phyloP scores from a whole-genome alignment of 2,888 invertebrate species.

The Aradus depressus region DNA sequence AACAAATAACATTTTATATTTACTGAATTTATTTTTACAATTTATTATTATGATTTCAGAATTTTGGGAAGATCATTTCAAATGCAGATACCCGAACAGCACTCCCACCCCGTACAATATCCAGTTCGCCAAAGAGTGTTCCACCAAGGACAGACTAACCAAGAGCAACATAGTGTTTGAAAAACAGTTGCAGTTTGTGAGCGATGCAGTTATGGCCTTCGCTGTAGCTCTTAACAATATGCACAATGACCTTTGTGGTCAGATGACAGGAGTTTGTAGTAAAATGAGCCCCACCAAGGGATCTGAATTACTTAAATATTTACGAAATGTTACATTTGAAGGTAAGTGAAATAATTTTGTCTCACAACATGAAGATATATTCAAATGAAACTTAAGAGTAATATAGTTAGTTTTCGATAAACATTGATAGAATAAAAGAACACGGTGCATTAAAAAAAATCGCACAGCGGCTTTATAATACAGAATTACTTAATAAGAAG shows the following conservation, averaged over 20 bases:
- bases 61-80: conserved; percentile 91
- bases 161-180: conserved; percentile 75
- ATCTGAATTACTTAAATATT: conserved; percentile 66
- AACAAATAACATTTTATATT: too few species aligned
- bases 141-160: conserved; percentile 62
- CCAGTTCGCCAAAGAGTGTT: conserved; percentile 57
- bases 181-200: conserved; percentile 89
- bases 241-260: conserved; percentile 70
- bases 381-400: too few species aligned
- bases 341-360: too few species aligned
- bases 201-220: conserved; percentile 91
- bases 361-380: too few species aligned
- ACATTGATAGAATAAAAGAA: too few species aligned
- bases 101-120: conserved; percentile 71
- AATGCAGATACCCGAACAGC: conserved; percentile 73
- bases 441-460: too few species aligned
- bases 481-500: too few species aligned
- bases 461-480: too few species aligned
- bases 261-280: conserved; percentile 65
- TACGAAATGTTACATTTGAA: conserved; percentile 74
- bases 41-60: too few species aligned
- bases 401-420: too few species aligned
- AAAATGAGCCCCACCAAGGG: conserved; percentile 89
- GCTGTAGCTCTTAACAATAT: conserved; percentile 70
- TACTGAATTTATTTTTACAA: too few species aligned